These are phyloP conservation scores for Halocaridina rubra DNA, from an alignment of 2,888 invertebrate genomes.

Conservation along the genomic window DNA sequence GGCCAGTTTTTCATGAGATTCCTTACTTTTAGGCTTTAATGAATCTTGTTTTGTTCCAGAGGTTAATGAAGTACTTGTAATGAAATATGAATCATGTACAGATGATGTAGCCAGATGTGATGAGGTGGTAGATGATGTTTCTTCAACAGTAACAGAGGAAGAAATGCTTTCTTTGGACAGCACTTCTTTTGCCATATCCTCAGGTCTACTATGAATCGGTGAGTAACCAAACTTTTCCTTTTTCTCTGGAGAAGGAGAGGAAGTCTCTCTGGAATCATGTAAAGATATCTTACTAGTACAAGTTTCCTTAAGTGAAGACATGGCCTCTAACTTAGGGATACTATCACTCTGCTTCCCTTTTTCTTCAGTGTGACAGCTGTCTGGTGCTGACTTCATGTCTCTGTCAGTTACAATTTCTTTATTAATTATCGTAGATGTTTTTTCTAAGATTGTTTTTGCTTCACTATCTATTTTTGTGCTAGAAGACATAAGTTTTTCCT, in stretches of 20 bases:
- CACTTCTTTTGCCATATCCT: not conserved
- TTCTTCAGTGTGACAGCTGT: no score
- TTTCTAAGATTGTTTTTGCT: constrained; percentile 19
- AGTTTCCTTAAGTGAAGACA: constrained; percentile 33
- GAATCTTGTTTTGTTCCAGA: constrained; percentile 10
- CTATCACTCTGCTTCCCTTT: constrained; percentile 41
- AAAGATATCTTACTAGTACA: constrained; percentile 35
- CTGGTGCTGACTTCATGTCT: no score
- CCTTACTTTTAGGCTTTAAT: constrained; percentile 7
- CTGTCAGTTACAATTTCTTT: no score
- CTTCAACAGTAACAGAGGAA: constrained; percentile 1
- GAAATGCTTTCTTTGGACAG: not conserved
- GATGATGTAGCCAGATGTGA: constrained; percentile 26
- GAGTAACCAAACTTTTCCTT: constrained; percentile 18
- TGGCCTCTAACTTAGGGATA: no score
- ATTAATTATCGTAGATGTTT: no score
- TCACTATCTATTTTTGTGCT: constrained; percentile 45
- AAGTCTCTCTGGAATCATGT: constrained; percentile 40
- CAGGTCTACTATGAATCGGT: constrained; percentile 16
- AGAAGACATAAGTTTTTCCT: constrained; percentile 15
- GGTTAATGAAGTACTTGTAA: not conserved
- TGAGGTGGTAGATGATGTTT: not conserved
- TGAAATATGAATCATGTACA: constrained; percentile 26
- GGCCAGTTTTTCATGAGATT: not conserved
- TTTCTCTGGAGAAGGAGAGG: constrained; percentile 50